Percentiles rank a stretch among this genome's conserved stretches.
These are phyloP conservation scores for Merluccius polli DNA, from an alignment of 2,797 vertebrate genomes.

Conservation along the genomic window DNA sequence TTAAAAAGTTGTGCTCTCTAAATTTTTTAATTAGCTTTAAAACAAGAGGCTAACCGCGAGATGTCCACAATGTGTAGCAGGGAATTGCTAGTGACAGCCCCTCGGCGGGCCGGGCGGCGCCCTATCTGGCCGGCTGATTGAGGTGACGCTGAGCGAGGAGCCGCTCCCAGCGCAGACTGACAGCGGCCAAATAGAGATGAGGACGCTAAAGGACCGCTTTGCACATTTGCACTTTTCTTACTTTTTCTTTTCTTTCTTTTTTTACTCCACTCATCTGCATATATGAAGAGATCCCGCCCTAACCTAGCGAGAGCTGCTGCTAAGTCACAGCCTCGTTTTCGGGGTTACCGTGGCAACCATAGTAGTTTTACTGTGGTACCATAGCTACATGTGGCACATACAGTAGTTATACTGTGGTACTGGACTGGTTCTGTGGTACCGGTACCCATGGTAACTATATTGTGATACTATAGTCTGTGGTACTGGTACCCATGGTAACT, in stretches of 20 bases:
- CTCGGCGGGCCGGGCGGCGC: slow-evolving; percentile 48
- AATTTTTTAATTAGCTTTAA: slow-evolving; percentile 70
- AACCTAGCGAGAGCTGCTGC: background rate
- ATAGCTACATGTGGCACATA: no score
- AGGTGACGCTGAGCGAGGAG: slow-evolving; percentile 36
- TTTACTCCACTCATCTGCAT: no score
- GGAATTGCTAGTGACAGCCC: slow-evolving; percentile 67
- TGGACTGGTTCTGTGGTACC: background rate
- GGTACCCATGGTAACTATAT: background rate
- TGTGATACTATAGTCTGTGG: background rate
- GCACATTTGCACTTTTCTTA: no score
- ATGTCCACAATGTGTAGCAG: slow-evolving; percentile 46
- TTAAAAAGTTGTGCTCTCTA: slow-evolving; percentile 48
- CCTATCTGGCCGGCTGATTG: slow-evolving; percentile 48
- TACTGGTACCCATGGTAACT: no score
- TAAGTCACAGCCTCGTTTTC: background rate
- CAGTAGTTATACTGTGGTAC: background rate
- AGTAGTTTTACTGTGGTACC: no score
- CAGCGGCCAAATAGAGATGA: slow-evolving; percentile 37
- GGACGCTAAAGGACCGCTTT: background rate
- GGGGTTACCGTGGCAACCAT: no score
- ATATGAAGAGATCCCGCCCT: background rate
- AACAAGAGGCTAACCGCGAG: slow-evolving; percentile 47
- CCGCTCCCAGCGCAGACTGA: slow-evolving; percentile 26
- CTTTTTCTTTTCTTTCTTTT: background rate